A percentile compares a stretch with the other conserved stretches of the same genome.
phyloP scores from a whole-genome alignment of 2,113 vertebrate genomes.

The Megalops atlanticus region DNA sequence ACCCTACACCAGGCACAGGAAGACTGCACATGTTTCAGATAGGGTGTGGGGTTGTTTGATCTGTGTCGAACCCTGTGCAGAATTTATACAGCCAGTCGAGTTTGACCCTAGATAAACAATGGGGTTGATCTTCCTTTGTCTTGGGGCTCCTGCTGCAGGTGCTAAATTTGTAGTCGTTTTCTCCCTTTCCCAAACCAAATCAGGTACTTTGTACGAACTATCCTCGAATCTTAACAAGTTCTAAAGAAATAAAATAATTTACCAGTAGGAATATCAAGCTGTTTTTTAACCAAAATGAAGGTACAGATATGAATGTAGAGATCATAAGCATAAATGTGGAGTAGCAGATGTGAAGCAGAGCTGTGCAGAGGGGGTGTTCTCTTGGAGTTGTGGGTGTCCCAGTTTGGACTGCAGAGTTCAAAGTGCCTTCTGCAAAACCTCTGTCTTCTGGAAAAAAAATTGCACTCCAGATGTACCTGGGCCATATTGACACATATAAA shows the following conservation, averaged over 20 bases:
- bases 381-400: conserved; percentile 35
- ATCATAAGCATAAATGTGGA: conserved; percentile 47
- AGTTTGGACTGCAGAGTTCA: conserved; percentile 43
- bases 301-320: background rate
- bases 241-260: conserved; percentile 5
- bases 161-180: background rate
- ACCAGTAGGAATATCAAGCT: conserved; percentile 2
- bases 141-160: background rate
- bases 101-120: too few relatives aligned
- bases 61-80: too few relatives aligned
- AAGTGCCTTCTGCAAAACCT: conserved; percentile 64
- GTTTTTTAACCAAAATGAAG: background rate
- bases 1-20: too few relatives aligned
- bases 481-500: background rate
- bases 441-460: conserved; percentile 1
- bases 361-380: conserved; percentile 32
- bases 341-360: conserved; percentile 28
- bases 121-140: background rate
- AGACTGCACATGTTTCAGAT: too few relatives aligned
- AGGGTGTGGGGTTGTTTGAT: too few relatives aligned
- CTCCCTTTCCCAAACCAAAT: background rate
- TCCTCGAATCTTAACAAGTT: background rate
- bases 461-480: conserved; percentile 6
- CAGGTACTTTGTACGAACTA: background rate
- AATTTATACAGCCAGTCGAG: too few relatives aligned